A percentile compares a stretch with the other conserved stretches of the same genome.
Conservation (phyloP, 2,797 vertebrate species). For the Acrossocheilus fasciatus region DNA sequence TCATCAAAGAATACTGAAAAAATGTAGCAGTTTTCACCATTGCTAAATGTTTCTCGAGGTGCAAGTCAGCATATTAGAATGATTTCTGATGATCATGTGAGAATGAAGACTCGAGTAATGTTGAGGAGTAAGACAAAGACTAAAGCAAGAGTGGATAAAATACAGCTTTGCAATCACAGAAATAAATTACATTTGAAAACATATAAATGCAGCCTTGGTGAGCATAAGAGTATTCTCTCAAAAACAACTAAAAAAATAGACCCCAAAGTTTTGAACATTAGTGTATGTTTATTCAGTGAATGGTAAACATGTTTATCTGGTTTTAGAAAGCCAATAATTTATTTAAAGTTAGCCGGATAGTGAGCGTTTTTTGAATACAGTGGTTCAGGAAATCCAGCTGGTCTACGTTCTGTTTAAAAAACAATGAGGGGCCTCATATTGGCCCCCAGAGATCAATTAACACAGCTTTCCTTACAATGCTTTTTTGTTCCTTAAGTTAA, state of each 20-base stretch:
- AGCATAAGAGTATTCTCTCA: neutral
- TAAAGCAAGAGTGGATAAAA: neutral
- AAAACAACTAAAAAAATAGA: neutral
- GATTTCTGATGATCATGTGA: neutral
- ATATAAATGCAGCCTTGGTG: neutral
- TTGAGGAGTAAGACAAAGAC: neutral
- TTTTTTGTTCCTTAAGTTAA: conserved; percentile 16
- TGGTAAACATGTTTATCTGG: neutral
- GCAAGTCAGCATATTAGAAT: neutral
- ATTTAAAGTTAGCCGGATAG: neutral
- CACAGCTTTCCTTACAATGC: conserved; percentile 22
- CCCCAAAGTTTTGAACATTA: neutral
- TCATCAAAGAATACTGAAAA: neutral
- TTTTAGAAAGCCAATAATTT: neutral
- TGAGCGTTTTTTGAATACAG: neutral
- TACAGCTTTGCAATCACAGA: neutral
- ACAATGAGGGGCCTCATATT: conserved; percentile 12
- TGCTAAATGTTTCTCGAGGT: neutral
- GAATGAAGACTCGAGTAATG: neutral
- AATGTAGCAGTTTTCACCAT: neutral
- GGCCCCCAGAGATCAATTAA: conserved; percentile 17
- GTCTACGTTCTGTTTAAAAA: neutral
- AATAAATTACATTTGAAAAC: neutral
- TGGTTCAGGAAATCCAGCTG: neutral
- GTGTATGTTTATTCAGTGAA: neutral